Evolutionary conservation across 1,140 invertebrate genomes (phyloP), one percentile per base, ranked within the genome.

Genomic region (Drosophila busckii): DNA sequence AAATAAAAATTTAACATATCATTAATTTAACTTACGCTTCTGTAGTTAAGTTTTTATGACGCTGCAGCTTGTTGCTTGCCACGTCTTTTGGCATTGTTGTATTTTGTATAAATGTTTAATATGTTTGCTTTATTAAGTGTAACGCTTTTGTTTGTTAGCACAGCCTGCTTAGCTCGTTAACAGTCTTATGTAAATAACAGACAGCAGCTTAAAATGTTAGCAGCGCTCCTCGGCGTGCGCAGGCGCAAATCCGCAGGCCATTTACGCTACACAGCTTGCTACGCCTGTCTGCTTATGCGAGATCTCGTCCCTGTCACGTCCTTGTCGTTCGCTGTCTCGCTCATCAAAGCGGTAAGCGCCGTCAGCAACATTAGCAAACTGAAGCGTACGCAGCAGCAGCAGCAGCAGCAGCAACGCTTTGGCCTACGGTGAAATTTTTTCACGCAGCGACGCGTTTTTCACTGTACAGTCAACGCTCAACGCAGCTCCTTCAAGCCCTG

Each of bases 391-490:
- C 66, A 48, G 35, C 9, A 13, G 23, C 38, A 2, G 60, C 37
- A 10, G 26, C 31, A 34, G 60, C 12, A 41, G 44, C 56, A 40
- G 62, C 31, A 3, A 17, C 34, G 58, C 34, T 41, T 9, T 32
- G 28, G 42, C 31, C 41, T 13, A 22, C 31, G 68, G 58, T 48
- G 41, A 38, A 50, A 50, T 29, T 71, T 80, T 80, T 80, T 80
- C 75, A 80, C 68, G 69, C 68, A 80, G 73, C 75, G 53, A 80
- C 73, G 73, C 73, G n/a, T 80, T 80, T 78, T 80, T 80, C 55
- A 34, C 56, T 23, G 66, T 69, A 66, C 70, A 59, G 49, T 60
- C 63, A 34, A 52, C 53, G 52, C 23, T 38, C 48, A 32, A 62
- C 68, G 73, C 62, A 68, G 48, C 68, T 82, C 75, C 73, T 80